Percentiles rank a stretch among this genome's conserved stretches.
These are phyloP conservation scores for Eurosta solidaginis DNA, from an alignment of 1,140 invertebrate species.

Conservation along the genomic window DNA sequence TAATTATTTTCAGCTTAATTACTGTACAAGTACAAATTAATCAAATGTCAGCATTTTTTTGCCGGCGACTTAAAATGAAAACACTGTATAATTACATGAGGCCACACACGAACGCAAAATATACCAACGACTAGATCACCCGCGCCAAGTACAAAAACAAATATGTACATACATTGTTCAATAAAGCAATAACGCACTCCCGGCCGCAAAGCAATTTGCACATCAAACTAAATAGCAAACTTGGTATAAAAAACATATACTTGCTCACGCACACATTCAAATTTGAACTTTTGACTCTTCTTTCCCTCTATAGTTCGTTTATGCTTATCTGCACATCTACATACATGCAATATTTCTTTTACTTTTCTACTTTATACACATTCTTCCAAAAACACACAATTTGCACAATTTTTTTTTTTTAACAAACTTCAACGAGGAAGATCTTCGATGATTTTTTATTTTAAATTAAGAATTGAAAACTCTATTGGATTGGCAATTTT, in stretches of 20 bases:
- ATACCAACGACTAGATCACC: constrained; percentile 9
- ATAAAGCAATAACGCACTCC: neutral
- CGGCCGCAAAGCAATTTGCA: neutral
- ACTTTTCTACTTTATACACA: neutral
- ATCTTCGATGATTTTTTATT: neutral
- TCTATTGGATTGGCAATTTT: neutral
- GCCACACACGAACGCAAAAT: neutral
- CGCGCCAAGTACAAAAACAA: neutral
- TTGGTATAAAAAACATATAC: neutral
- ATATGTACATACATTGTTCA: neutral
- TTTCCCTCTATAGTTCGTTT: neutral
- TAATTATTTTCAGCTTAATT: constrained; percentile 6
- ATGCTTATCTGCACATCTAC: neutral
- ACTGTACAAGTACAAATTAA: neutral
- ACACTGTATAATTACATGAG: neutral
- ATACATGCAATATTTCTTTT: neutral
- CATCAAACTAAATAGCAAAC: neutral
- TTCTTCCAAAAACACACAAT: neutral
- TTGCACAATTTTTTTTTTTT: neutral
- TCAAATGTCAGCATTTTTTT: neutral
- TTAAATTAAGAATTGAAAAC: neutral
- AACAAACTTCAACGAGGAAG: neutral
- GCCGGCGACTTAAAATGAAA: neutral
- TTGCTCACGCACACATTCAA: too few relatives aligned
- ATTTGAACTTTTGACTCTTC: constrained; percentile 28